Evolutionary conservation across 2,113 vertebrate genomes (phyloP).

Genomic region (Albula goreensis): DNA sequence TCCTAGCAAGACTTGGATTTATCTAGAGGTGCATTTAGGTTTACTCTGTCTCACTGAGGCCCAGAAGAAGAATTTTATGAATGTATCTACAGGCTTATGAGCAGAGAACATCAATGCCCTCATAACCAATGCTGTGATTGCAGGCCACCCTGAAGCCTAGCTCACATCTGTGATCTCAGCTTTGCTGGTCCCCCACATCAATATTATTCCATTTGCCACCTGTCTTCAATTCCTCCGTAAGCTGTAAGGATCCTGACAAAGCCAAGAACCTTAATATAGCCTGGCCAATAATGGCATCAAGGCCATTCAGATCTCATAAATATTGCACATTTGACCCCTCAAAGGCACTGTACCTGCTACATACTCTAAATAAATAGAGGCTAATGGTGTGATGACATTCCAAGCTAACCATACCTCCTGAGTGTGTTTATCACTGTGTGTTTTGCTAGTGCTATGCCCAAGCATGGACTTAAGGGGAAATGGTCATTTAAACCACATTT

Average conservation of each 20-base stretch:
- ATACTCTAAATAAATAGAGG: not conserved
- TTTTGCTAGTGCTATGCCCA: not conserved
- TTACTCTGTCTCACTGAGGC: not conserved
- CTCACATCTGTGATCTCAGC: constrained; percentile 3
- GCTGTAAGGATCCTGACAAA: not conserved
- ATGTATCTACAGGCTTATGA: not conserved
- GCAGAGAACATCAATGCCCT: not conserved
- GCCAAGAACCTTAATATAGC: not conserved
- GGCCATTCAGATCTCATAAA: not conserved
- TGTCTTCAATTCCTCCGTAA: constrained; percentile 16
- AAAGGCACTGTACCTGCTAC: not conserved
- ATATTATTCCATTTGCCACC: constrained; percentile 14
- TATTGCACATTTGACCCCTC: not conserved
- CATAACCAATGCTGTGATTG: too few species aligned
- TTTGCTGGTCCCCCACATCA: not conserved
- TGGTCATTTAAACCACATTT: too few species aligned
- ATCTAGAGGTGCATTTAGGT: not conserved
- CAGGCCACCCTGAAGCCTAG: constrained; percentile 18
- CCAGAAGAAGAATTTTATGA: constrained; percentile 5
- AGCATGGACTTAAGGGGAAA: too few species aligned
- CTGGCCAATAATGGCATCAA: not conserved
- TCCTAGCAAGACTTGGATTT: not conserved
- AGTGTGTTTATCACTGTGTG: not conserved
- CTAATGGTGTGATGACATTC: not conserved
- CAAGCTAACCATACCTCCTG: not conserved